Evolutionary conservation across 1,140 invertebrate genomes (phyloP).

Genomic region (Eueides isabella): DNA sequence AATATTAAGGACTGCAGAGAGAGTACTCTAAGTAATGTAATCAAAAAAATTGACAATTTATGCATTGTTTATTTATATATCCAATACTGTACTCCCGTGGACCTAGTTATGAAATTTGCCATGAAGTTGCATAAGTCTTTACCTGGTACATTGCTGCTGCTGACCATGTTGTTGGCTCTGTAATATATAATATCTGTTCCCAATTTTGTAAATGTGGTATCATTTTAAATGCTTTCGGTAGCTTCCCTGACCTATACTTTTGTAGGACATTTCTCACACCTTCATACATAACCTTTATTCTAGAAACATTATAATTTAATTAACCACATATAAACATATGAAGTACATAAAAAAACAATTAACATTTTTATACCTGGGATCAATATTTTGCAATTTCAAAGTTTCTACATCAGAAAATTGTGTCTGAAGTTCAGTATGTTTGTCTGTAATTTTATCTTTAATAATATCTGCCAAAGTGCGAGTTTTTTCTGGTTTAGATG

Average conservation of each 20-base stretch:
- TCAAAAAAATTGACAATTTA: no score
- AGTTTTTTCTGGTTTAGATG: slow-evolving; percentile 81
- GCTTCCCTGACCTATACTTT: slow-evolving; percentile 96
- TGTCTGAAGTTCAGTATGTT: slow-evolving; percentile 93
- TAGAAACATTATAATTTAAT: slow-evolving; percentile 47
- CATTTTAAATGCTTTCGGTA: slow-evolving; percentile 99
- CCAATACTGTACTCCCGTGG: no score
- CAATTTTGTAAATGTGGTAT: slow-evolving; percentile 96
- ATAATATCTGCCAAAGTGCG: slow-evolving; percentile 94
- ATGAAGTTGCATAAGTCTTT: neutral
- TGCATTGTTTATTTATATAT: no score
- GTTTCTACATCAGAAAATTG: slow-evolving; percentile 91
- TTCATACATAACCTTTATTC: slow-evolving; percentile 92
- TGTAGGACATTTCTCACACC: slow-evolving; percentile 93
- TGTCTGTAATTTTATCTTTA: slow-evolving; percentile 95
- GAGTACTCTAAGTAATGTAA: no score
- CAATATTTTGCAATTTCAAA: slow-evolving; percentile 89
- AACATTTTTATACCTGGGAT: slow-evolving; percentile 83
- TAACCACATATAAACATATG: neutral
- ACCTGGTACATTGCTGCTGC: slow-evolving; percentile 97
- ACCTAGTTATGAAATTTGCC: no score
- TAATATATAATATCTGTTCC: slow-evolving; percentile 97
- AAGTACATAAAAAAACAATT: slow-evolving; percentile 3
- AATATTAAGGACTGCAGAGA: neutral
- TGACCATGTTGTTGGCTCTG: slow-evolving; percentile 91